These are phyloP conservation scores for Peucedramus taeniatus DNA, from an alignment of 2,113 vertebrate species.

Conservation along the genomic window DNA sequence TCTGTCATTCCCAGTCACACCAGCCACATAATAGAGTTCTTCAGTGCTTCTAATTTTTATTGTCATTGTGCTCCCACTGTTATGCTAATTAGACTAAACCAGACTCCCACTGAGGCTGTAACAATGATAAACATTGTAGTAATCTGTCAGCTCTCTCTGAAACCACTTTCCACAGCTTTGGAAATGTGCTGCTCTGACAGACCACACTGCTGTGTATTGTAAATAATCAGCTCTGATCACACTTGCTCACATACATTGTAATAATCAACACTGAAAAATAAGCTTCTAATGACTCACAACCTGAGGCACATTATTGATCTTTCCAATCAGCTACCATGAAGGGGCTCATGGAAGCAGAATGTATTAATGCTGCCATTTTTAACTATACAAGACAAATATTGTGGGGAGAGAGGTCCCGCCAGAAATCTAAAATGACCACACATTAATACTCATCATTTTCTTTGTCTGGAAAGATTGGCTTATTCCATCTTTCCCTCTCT, in stretches of 20 bases:
- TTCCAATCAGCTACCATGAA: neutral
- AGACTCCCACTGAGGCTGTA: neutral
- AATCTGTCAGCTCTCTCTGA: neutral
- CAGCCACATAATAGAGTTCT: neutral
- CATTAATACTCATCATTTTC: neutral
- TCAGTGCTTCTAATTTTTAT: neutral
- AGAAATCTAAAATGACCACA: neutral
- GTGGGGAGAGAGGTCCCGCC: neutral
- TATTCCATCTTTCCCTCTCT: neutral
- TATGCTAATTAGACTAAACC: constrained; percentile 24
- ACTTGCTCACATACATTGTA: neutral
- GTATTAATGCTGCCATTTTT: neutral
- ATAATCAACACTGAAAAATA: neutral
- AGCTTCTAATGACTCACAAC: neutral
- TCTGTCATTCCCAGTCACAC: neutral
- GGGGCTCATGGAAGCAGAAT: neutral
- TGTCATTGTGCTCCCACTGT: neutral
- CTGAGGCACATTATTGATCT: neutral
- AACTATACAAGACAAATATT: neutral
- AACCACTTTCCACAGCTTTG: neutral
- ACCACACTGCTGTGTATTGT: neutral
- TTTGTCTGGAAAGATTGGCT: neutral
- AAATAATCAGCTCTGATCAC: neutral
- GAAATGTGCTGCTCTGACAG: neutral
- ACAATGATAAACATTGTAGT: neutral